These are phyloP conservation scores for Caenorhabditis japonica DNA, from an alignment of 2,888 invertebrate genomes.

Conservation along the genomic window DNA sequence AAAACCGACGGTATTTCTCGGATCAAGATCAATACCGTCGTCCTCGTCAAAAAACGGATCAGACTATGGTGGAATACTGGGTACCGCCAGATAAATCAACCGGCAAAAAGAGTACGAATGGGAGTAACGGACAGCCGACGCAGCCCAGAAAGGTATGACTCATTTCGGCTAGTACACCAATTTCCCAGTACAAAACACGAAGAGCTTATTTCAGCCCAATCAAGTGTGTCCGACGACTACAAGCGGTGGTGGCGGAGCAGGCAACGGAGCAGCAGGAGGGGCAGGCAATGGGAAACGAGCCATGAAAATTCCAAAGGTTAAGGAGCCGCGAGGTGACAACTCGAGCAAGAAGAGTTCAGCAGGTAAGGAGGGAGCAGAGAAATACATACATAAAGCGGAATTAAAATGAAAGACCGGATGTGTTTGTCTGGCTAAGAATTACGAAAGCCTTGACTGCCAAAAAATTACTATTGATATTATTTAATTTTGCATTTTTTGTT, in stretches of 20 bases:
- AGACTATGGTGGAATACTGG: constrained; percentile 59
- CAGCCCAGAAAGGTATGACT: constrained; percentile 32
- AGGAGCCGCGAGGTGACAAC: constrained; percentile 48
- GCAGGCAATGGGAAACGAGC: constrained; percentile 34
- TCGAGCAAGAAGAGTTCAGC: constrained; percentile 51
- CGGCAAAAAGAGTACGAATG: constrained; percentile 4
- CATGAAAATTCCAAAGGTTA: constrained; percentile 58
- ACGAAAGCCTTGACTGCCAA: no score
- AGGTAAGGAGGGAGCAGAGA: constrained; percentile 33
- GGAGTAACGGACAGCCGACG: neutral
- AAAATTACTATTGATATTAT: no score
- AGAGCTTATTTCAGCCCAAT: constrained; percentile 22
- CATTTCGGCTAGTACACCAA: neutral
- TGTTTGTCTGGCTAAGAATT: no score
- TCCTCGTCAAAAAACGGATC: constrained; percentile 43
- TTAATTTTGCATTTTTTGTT: no score
- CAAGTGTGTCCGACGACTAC: constrained; percentile 35
- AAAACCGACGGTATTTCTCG: constrained; percentile 46
- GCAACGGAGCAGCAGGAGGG: constrained; percentile 10
- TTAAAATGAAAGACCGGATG: constrained; percentile 17
- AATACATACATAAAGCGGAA: no score
- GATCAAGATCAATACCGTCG: constrained; percentile 45
- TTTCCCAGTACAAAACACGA: no score
- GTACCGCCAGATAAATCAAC: constrained; percentile 54
- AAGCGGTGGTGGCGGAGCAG: no score